Base-by-base conservation (phyloP, 2,113 vertebrate genomes). In the Nannospalax galili region DNA sequence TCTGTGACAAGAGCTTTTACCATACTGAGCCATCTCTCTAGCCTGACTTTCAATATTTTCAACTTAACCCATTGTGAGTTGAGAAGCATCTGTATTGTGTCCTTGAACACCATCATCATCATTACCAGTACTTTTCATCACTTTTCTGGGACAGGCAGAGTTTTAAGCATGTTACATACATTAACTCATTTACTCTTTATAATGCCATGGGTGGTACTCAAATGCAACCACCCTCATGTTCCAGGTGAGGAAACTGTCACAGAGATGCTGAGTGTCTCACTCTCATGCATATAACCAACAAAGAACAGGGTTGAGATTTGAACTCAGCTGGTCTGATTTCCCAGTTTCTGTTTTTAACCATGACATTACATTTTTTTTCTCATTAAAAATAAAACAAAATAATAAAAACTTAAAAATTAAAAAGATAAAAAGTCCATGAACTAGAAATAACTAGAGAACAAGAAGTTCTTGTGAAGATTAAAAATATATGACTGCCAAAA, bases 311-410 rank as follows among this genome's bases (percentile, higher is more conserved):
- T 3, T 95, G 58, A 78, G 10, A 73, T 74, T 58, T 88, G n/a
- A 91, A 69, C 48, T 32, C 58, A 91, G 26, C 1, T 20, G n/a
- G 14, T 93, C 81, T 73, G 77, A 93, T 74, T 92, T 95, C 73
- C 48, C 10, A 69, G 10, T 93, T 80, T 92, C 73, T 90, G 56
- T n/a, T 90, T 97, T 93, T 62, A 92, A 90, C n/a, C 56, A 73
- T 22, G 60, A 77, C n/a, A 69, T 65, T 84, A 56, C 91, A 90
- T 11, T 77, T 94, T 79, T 74, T 85, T 78, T 87, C 28, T 78
- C 88, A 93, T 92, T 96, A 77, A 92, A 92, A 95, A 72, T 78
- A 86, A 90, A 93, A 77, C 86, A 40, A 87, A 94, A 93, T 87
- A 87, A 78, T 92, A 60, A 62, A 82, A 90, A 20, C 10, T 60